phyloP scores from a whole-genome alignment of 2,113 vertebrate genomes.

The Heloderma charlesbogerti region DNA sequence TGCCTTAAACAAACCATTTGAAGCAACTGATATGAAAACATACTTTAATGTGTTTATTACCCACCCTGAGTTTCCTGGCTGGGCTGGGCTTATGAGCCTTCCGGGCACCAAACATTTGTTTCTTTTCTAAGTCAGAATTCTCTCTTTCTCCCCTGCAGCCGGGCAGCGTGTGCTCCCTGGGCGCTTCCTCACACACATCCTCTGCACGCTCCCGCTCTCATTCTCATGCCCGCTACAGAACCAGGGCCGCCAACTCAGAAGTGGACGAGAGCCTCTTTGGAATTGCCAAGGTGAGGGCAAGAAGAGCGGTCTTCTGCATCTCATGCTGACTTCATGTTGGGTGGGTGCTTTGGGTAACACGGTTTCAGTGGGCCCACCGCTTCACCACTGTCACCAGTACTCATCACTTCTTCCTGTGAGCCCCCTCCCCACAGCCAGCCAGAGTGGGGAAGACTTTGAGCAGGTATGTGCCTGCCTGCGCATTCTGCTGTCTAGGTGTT shows the following conservation, averaged over 20 bases:
- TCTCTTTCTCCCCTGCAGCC: slow-evolving; percentile 49
- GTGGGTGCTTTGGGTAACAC: too few relatives aligned
- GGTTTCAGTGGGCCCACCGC: too few relatives aligned
- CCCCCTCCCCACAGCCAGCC: too few relatives aligned
- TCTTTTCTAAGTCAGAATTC: background rate
- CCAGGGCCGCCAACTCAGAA: slow-evolving; percentile 68
- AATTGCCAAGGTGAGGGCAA: slow-evolving; percentile 66
- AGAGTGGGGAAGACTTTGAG: too few relatives aligned
- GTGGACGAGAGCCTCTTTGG: slow-evolving; percentile 84
- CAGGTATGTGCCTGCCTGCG: too few relatives aligned
- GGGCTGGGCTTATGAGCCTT: background rate
- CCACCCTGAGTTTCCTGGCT: background rate
- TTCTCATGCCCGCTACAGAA: slow-evolving; percentile 73
- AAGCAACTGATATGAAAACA: background rate
- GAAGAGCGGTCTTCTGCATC: rapidly evolving
- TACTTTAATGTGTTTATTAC: background rate
- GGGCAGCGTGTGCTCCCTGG: background rate
- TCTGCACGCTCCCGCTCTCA: slow-evolving; percentile 51
- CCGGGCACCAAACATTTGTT: background rate
- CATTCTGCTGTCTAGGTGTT: too few relatives aligned
- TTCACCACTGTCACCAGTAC: too few relatives aligned
- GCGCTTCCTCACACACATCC: slow-evolving; percentile 54
- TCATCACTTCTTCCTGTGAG: too few relatives aligned
- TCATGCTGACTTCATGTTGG: background rate
- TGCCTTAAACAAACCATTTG: too few relatives aligned